Percentiles rank a stretch among this genome's conserved stretches.
These are phyloP conservation scores for Oncorhynchus clarkii DNA, from an alignment of 2,113 vertebrate species.

Conservation along the genomic window DNA sequence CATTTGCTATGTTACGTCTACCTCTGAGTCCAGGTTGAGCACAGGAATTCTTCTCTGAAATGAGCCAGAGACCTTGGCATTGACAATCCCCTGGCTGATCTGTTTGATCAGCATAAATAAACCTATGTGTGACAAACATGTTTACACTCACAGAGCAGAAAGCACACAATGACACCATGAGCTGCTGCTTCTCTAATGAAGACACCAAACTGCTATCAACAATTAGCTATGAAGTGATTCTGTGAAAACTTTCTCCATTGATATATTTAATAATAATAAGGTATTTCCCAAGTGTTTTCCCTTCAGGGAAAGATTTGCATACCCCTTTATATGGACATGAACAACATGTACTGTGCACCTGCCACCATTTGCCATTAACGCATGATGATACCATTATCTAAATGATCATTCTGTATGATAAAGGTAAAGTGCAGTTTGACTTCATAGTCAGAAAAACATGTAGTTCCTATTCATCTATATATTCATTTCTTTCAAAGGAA, in stretches of 20 bases:
- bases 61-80: slow-evolving; percentile 52
- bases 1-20: too few species aligned
- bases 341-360: too few species aligned
- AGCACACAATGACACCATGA: slow-evolving; percentile 55
- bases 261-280: too few species aligned
- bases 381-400: too few species aligned
- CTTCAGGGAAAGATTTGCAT: too few species aligned
- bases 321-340: too few species aligned
- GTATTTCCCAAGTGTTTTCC: too few species aligned
- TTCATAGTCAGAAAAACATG: slow-evolving; percentile 5
- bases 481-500: slow-evolving; percentile 30
- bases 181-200: slow-evolving; percentile 66
- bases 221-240: too few species aligned
- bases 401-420: too few species aligned
- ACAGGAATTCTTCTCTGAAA: slow-evolving; percentile 7
- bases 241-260: too few species aligned
- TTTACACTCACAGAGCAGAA: slow-evolving; percentile 63
- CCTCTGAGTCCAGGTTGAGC: not conserved
- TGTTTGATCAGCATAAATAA: slow-evolving; percentile 64
- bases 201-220: slow-evolving; percentile 50
- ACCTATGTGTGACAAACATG: slow-evolving; percentile 58
- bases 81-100: slow-evolving; percentile 25
- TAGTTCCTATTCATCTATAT: slow-evolving; percentile 28
- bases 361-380: too few species aligned
- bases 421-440: too few species aligned